Conservation (phyloP, 2,113 vertebrate genomes). For the Ictalurus punctatus region DNA sequence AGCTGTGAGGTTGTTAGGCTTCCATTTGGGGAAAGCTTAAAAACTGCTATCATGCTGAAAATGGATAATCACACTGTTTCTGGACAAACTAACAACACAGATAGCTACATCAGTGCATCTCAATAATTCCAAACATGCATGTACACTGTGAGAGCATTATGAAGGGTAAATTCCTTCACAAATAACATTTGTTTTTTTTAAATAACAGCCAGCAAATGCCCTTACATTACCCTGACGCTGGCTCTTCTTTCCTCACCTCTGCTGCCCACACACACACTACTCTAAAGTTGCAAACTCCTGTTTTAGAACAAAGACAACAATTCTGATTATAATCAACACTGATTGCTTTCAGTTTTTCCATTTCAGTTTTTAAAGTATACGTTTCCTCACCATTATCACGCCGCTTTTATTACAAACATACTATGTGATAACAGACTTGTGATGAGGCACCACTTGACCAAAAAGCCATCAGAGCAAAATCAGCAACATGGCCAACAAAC, state of each 20-base stretch:
- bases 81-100: not conserved
- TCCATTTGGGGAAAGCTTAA: not conserved
- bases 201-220: not conserved
- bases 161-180: not conserved
- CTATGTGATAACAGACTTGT: not conserved
- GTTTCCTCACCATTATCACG: not conserved
- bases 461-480: not conserved
- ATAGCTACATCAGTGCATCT: not conserved
- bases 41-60: not conserved
- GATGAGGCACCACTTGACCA: not conserved
- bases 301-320: not conserved
- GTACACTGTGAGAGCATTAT: not conserved
- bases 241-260: not conserved
- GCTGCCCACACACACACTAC: not conserved
- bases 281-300: not conserved
- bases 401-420: not conserved
- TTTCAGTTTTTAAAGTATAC: not conserved
- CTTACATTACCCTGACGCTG: not conserved
- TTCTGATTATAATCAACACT: slow-evolving; percentile 5
- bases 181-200: not conserved
- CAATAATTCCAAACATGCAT: not conserved
- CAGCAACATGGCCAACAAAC: not conserved
- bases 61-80: not conserved
- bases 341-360: not conserved
- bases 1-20: not conserved